phyloP scores from a whole-genome alignment of 2,888 invertebrate species.

The Phyllotreta cruciferae region DNA sequence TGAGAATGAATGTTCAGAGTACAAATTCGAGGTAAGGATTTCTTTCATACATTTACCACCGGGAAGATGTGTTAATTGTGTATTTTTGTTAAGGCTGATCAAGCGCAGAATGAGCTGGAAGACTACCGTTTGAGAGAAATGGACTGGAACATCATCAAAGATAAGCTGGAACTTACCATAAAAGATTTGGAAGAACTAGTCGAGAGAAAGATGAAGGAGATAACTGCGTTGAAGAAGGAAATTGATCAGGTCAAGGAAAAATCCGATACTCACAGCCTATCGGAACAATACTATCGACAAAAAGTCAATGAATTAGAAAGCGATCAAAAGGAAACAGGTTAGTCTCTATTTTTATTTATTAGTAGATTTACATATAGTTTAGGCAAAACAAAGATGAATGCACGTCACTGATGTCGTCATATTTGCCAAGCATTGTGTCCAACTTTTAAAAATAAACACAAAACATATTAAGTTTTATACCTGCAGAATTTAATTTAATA shows the following conservation, averaged over 20 bases:
- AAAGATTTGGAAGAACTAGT: slow-evolving; percentile 36
- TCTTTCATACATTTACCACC: slow-evolving; percentile 13
- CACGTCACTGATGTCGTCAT: no score
- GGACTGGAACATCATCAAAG: slow-evolving; percentile 41
- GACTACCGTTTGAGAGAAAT: slow-evolving; percentile 44
- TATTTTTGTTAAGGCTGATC: slow-evolving; percentile 23
- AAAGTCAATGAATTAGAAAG: slow-evolving; percentile 48
- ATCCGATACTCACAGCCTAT: slow-evolving; percentile 43
- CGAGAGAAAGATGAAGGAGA: slow-evolving; percentile 35
- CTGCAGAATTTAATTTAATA: no score
- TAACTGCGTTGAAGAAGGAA: slow-evolving; percentile 38
- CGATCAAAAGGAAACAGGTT: slow-evolving; percentile 49
- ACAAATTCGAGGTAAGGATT: slow-evolving; percentile 38
- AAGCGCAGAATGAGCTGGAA: slow-evolving; percentile 45
- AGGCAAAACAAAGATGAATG: no score
- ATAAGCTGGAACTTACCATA: slow-evolving; percentile 39
- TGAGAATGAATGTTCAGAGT: slow-evolving; percentile 35
- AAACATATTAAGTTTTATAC: no score
- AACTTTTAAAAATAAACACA: no score
- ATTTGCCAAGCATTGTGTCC: no score
- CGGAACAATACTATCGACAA: slow-evolving; percentile 48
- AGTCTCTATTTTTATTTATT: slow-evolving; percentile 33
- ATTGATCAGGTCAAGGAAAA: slow-evolving; percentile 40
- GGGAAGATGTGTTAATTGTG: background rate
- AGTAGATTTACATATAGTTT: background rate